Base-by-base conservation (phyloP, 2,797 vertebrate species). In the Cryptoprocta ferox region DNA sequence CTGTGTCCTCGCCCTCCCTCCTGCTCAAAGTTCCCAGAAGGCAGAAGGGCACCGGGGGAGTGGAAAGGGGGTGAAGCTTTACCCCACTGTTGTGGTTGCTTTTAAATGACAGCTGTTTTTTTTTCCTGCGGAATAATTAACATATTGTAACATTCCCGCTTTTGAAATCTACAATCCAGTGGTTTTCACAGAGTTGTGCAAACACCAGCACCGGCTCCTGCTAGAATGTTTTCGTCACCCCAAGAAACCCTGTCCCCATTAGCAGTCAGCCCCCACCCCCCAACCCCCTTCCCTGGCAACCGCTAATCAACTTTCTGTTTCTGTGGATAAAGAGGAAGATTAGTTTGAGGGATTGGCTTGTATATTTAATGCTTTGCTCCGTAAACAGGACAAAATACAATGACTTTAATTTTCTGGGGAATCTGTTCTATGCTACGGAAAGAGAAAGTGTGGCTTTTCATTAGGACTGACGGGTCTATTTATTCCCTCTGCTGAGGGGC, bases 1-100 rank as follows among this genome's bases (percentile, higher is more conserved):
- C n/a, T 1, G 18, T 5, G 9, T 12, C 6, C 1, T 4, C 12
- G 2, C 18, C 53, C 30, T 45, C 73, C 61, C 12, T 39, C 1
- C 5, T 12, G 35, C 5, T 28, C 30, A 35, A 61, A 14, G 21
- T 2, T 39, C 63, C 45, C 1, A 15, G 13, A 70, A 70, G 61
- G n/a, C 65, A 13, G 26, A 59, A 48, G 30, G 12, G 14, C 19
- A 15, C 4, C 81, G 7, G 42, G 14, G 63, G 37, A 32, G 37
- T 3, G 39, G n/a, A 1, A 19, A 75, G 10, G 59, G n/a, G 45
- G 6, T 24, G 6, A 18, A 16, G 16, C n/a, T 37, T 19, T 3
- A 35, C 35, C 48, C 16, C 19, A 6, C 32, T 42, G 19, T 9
- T 18, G 15, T 48, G 19, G 14, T 15, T 70, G n/a, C 71, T 83